Percentiles rank a stretch among this genome's conserved stretches.
Evolutionary conservation across 2,888 invertebrate genomes (phyloP).

Genomic region (Eremobia ochroleuca): DNA sequence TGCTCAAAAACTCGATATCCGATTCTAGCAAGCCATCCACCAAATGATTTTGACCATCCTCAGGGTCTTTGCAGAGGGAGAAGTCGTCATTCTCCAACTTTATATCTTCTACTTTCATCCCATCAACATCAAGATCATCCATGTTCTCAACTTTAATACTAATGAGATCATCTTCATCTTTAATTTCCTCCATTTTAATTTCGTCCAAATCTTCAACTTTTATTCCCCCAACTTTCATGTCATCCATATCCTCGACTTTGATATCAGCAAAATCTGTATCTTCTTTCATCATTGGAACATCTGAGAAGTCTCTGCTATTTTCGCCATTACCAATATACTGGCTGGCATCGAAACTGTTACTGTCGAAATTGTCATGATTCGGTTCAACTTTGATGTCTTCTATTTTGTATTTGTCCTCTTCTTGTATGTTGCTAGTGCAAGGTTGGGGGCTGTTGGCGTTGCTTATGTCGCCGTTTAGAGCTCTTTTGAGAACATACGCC

Average conservation of each 20-base stretch:
- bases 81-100: conserved; percentile 87
- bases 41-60: conserved; percentile 83
- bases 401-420: conserved; percentile 81
- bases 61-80: conserved; percentile 83
- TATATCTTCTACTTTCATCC: conserved; percentile 86
- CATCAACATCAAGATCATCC: conserved; percentile 83
- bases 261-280: conserved; percentile 87
- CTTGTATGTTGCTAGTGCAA: conserved; percentile 79
- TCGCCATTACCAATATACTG: conserved; percentile 83
- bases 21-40: conserved; percentile 88
- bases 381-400: conserved; percentile 86
- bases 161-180: conserved; percentile 84
- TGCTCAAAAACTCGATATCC: conserved; percentile 89
- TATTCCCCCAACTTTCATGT: conserved; percentile 86
- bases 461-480: conserved; percentile 79
- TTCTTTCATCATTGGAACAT: conserved; percentile 84
- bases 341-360: conserved; percentile 83
- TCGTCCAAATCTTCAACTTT: conserved; percentile 86
- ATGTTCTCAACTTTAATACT: conserved; percentile 86
- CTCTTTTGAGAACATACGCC: conserved; percentile 90
- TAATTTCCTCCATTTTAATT: conserved; percentile 85
- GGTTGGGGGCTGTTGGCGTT: conserved; percentile 85
- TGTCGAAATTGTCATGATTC: conserved; percentile 81
- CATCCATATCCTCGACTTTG: conserved; percentile 88
- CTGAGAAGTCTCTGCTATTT: conserved; percentile 83